Conservation (phyloP, 1,140 invertebrate species). For the Anagrus nilaparvatae region DNA sequence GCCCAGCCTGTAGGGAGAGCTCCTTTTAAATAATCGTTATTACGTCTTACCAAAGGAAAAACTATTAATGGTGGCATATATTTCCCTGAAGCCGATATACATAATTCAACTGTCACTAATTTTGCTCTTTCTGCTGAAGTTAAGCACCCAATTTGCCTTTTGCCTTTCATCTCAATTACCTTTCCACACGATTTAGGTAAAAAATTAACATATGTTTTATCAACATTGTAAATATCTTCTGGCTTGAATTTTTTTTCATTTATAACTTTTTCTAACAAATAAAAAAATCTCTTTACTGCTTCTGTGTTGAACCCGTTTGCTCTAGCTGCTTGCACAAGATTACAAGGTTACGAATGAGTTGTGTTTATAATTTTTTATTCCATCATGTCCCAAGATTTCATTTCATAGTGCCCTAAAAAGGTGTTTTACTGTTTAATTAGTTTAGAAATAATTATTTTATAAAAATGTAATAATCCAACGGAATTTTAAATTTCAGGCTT, state of each 20-base stretch:
- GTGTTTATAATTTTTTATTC: too few relatives aligned
- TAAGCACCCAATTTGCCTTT: constrained; percentile 26
- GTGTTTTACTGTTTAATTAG: too few relatives aligned
- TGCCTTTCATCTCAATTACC: constrained; percentile 23
- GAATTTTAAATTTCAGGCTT: too few relatives aligned
- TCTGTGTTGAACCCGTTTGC: constrained; percentile 23
- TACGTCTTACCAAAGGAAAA: too few relatives aligned
- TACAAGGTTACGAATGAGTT: too few relatives aligned
- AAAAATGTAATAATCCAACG: too few relatives aligned
- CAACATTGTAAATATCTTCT: constrained; percentile 23
- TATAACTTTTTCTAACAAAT: constrained; percentile 16
- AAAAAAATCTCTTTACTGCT: constrained; percentile 12
- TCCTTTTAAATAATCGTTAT: constrained; percentile 13
- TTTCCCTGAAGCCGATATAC: constrained; percentile 23
- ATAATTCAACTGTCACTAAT: constrained; percentile 23
- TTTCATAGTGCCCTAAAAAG: too few relatives aligned
- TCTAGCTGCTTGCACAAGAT: constrained; percentile 22
- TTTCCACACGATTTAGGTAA: constrained; percentile 23
- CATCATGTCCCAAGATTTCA: too few relatives aligned
- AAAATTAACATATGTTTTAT: constrained; percentile 26
- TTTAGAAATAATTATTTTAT: too few relatives aligned
- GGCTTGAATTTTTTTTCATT: constrained; percentile 20
- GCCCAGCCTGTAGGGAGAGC: constrained; percentile 30
- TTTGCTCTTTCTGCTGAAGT: constrained; percentile 23
- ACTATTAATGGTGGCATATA: constrained; percentile 28